Conservation (phyloP, 2,113 vertebrate genomes). For the Corythornis madagascariensis region DNA sequence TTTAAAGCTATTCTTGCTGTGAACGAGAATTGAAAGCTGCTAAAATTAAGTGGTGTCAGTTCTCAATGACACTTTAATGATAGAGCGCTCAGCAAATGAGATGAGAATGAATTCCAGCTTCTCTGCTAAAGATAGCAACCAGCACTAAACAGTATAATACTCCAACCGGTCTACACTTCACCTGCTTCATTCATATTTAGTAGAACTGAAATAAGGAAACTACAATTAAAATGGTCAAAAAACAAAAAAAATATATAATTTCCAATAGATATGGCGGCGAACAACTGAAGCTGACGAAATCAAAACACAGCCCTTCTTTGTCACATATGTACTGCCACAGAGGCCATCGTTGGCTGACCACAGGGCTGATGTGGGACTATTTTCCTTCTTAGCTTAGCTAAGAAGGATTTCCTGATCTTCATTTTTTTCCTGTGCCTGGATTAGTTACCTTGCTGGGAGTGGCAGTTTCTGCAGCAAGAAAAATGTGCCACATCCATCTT, state of each 20-base stretch:
- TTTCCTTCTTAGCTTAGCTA: neutral
- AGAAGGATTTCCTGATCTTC: no score
- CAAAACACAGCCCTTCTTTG: neutral
- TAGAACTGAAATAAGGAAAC: slow-evolving; percentile 60
- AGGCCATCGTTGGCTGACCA: neutral
- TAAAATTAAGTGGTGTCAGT: slow-evolving; percentile 99
- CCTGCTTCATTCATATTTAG: slow-evolving; percentile 75
- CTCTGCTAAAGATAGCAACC: slow-evolving; percentile 90
- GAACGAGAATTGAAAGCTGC: slow-evolving; percentile 91
- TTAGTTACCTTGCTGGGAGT: no score
- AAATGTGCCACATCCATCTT: neutral
- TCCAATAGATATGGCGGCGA: neutral
- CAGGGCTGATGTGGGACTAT: neutral
- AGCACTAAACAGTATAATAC: slow-evolving; percentile 51
- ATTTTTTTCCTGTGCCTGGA: no score
- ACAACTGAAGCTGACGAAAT: slow-evolving; percentile 28
- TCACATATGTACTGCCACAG: neutral
- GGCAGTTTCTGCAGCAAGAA: no score
- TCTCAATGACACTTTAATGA: slow-evolving; percentile 99
- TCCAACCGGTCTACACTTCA: slow-evolving; percentile 65
- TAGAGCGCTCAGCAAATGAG: slow-evolving; percentile 90
- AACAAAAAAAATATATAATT: slow-evolving; percentile 10
- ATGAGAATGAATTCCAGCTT: slow-evolving; percentile 89
- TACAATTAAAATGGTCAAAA: slow-evolving; percentile 52
- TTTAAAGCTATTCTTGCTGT: slow-evolving; percentile 81